Evolutionary conservation across 2,888 invertebrate genomes (phyloP).

Genomic region (Apotomis betuletana): DNA sequence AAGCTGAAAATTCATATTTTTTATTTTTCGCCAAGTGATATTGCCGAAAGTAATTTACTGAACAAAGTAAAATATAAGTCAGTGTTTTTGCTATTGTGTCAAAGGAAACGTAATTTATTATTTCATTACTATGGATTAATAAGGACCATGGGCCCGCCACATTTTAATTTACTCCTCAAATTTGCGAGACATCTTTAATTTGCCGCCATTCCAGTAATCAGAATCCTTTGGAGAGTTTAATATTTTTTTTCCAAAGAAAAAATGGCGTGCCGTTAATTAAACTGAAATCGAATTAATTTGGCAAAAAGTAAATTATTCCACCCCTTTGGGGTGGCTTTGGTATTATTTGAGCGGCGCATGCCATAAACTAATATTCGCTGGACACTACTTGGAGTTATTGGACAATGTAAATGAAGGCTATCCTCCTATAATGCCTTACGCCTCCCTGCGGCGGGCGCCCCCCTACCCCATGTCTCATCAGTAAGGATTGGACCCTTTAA

Average conservation of each 20-base stretch:
- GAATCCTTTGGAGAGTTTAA: conserved; percentile 72
- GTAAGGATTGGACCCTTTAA: conserved; percentile 84
- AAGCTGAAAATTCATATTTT: neutral
- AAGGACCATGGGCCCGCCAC: conserved; percentile 35
- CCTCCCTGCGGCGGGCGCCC: conserved; percentile 72
- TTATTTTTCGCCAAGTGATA: neutral
- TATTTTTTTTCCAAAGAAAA: conserved; percentile 70
- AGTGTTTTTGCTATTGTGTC: conserved; percentile 2
- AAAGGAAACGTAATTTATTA: conserved; percentile 46
- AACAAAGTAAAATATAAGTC: conserved; percentile 24
- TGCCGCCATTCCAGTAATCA: conserved; percentile 61
- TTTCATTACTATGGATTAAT: conserved; percentile 41
- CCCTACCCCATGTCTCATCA: conserved; percentile 80
- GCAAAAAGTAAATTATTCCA: conserved; percentile 71
- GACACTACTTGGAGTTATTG: conserved; percentile 84
- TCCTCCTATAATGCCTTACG: conserved; percentile 80
- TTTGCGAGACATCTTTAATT: conserved; percentile 43
- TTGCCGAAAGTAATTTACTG: neutral
- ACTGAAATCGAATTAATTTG: conserved; percentile 78
- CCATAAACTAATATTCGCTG: conserved; percentile 82
- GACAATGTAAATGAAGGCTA: conserved; percentile 85
- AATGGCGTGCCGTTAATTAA: conserved; percentile 78
- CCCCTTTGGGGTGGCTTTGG: conserved; percentile 50
- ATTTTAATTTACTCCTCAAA: conserved; percentile 42
- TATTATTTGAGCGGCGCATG: conserved; percentile 57